A percentile compares a stretch with the other conserved stretches of the same genome.
Evolutionary conservation across 2,797 vertebrate species (phyloP).

Genomic region (Pantherophis vulpinus): DNA sequence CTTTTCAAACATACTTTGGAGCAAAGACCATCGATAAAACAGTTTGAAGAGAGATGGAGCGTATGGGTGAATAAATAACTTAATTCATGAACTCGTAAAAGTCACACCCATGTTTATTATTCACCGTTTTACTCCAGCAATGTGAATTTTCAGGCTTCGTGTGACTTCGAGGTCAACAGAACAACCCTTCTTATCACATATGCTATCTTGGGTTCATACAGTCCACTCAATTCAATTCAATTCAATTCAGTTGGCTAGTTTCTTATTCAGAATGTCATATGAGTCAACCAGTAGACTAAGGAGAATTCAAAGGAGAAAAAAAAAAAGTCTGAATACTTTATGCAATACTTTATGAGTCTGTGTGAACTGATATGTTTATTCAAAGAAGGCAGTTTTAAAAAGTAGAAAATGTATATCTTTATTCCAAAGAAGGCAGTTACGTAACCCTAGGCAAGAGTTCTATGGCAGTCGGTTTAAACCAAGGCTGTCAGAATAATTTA

Average conservation of each 20-base stretch:
- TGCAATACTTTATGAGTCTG: background rate
- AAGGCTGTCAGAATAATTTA: background rate
- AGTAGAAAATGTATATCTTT: background rate
- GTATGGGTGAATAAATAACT: background rate
- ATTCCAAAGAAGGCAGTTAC: background rate
- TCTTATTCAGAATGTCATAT: background rate
- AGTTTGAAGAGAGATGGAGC: background rate
- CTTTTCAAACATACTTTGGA: background rate
- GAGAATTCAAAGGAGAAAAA: background rate
- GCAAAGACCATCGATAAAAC: background rate
- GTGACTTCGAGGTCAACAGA: background rate
- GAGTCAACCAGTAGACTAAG: background rate
- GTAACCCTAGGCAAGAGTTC: background rate
- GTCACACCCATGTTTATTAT: background rate
- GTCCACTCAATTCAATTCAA: fast-evolving
- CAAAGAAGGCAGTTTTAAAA: background rate
- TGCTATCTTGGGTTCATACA: background rate
- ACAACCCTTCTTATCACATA: background rate
- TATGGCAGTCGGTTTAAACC: background rate
- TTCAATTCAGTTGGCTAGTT: background rate
- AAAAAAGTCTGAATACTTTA: background rate
- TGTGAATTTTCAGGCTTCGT: background rate
- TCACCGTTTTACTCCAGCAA: background rate
- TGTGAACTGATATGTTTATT: background rate
- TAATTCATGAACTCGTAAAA: background rate